phyloP scores from a whole-genome alignment of 2,797 vertebrate genomes.

The Xerus rutilus region DNA sequence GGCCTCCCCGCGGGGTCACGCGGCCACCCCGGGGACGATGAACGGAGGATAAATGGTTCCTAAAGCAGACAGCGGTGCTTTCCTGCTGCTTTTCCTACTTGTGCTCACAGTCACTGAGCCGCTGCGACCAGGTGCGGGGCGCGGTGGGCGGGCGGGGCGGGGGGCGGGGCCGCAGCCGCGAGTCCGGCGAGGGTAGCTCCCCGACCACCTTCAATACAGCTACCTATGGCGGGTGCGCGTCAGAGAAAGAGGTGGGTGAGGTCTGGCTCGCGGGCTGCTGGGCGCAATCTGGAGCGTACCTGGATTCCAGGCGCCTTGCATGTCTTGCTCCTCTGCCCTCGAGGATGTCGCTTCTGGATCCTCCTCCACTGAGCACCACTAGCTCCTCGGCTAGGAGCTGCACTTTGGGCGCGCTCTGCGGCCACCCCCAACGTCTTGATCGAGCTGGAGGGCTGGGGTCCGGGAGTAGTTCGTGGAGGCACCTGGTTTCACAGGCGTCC shows the following conservation, averaged over 20 bases:
- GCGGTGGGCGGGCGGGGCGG: not conserved
- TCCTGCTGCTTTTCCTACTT: conserved; percentile 95
- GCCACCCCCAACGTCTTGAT: not conserved
- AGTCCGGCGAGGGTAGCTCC: not conserved
- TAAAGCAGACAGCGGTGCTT: conserved; percentile 96
- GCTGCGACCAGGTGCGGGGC: conserved; percentile 94
- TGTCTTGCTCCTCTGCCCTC: not conserved
- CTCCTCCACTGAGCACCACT: not conserved
- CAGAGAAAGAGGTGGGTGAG: not conserved
- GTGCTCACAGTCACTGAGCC: conserved; percentile 95
- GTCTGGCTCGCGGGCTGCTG: not conserved
- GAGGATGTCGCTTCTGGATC: not conserved
- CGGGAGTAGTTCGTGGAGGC: not conserved
- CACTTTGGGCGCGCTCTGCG: not conserved
- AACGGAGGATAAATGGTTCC: conserved; percentile 99
- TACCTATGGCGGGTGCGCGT: not conserved
- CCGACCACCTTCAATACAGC: not conserved
- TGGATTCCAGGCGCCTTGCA: not conserved
- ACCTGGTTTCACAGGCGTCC: not conserved
- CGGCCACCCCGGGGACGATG: conserved; percentile 93
- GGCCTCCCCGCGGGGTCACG: conserved; percentile 85
- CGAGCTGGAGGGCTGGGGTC: not conserved
- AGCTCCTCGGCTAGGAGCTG: not conserved
- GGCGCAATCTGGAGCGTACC: not conserved
- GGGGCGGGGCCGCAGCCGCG: not conserved